Evolutionary conservation across 1,140 invertebrate genomes (phyloP), one percentile per base, ranked within the genome.

Genomic region (Lithobius niger): DNA sequence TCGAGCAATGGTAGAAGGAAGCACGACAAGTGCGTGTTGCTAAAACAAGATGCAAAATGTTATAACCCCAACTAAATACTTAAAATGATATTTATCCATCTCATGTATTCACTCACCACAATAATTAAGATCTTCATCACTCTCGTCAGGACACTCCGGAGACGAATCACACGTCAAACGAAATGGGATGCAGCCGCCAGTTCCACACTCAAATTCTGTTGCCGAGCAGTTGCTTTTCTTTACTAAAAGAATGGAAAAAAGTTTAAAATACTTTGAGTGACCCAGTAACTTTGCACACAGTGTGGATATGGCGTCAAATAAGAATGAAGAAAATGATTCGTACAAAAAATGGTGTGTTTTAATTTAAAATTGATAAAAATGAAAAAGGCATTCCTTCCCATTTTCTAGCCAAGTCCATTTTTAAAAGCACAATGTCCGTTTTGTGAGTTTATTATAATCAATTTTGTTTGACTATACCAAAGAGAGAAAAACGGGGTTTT

Each of bases 81-180:
- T 10, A 36, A 10, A 36, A 36, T 36, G n/a, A 36, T 36, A 36
- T 10, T n/a, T 36, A 36, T 10, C n/a, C n/a, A 36, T 36, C 31
- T 10, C 31, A 36, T 6, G 3, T 16, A 19, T 50, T 25, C 40
- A 67, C 65, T 65, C 64, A 71, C 69, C 60, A 57, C 75, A 77
- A 50, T 69, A 75, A 3, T 57, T 55, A 2, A 57, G 45, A 44
- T 69, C 64, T 71, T 95, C 90, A 69, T 95, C 90, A 52, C 80
- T 83, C 1, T 72, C 72, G 66, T 87, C 84, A 16, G 70, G 66
- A 64, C 90, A 93, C 65, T 90, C 82, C 1, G 69, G 52, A 4
- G 81, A 72, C 18, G 78, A 77, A 69, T 93, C 82, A 66, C 89
- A 93, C 6, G 86, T 86, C 16, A 86, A 72, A 55, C 80, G 74